Evolutionary conservation across 1,140 invertebrate species (phyloP).

Genomic region (Oryctes rhinoceros): DNA sequence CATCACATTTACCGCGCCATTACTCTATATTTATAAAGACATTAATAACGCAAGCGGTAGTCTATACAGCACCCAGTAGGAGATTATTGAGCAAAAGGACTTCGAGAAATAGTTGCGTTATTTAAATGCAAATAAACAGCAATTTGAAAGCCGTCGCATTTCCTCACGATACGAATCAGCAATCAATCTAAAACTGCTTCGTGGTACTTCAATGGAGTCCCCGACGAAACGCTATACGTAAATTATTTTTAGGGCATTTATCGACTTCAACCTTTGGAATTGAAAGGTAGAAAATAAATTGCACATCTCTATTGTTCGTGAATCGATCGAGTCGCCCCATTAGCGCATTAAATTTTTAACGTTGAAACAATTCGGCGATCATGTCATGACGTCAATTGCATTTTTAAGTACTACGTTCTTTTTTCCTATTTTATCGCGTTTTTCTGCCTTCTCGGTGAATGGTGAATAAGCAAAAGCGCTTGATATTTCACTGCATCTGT

Average conservation of each 20-base stretch:
- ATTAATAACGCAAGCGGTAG: background rate
- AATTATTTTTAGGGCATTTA: too few species aligned
- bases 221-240: too few species aligned
- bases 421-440: background rate
- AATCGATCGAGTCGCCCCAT: background rate
- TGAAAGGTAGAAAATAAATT: too few species aligned
- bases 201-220: too few species aligned
- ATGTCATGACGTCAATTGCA: background rate
- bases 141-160: too few species aligned
- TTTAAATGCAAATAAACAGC: too few species aligned
- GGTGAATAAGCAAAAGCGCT: background rate
- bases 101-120: too few species aligned
- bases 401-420: background rate
- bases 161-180: too few species aligned
- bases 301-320: too few species aligned
- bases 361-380: slow-evolving; percentile 10
- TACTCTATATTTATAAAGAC: slow-evolving; percentile 19
- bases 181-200: too few species aligned
- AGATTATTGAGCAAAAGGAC: too few species aligned
- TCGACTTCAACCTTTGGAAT: too few species aligned
- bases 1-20: background rate
- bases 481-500: slow-evolving; percentile 15
- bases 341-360: slow-evolving; percentile 2
- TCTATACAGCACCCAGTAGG: background rate
- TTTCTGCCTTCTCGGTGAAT: background rate